Evolutionary conservation across 2,888 invertebrate genomes (phyloP).

Genomic region (Volucella inanis): DNA sequence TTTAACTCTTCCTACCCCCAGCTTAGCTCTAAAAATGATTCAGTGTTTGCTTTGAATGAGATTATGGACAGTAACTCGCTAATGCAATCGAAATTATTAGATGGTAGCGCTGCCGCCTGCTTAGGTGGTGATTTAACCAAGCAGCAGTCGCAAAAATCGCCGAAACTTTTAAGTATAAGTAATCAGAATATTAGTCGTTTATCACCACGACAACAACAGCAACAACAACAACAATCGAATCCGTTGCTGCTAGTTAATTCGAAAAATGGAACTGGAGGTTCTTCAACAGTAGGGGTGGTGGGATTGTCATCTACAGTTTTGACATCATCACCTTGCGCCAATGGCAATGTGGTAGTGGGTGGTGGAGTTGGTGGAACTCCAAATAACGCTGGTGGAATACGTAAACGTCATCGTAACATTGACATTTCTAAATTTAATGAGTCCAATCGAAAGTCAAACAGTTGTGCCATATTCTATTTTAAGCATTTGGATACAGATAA

Average conservation of each 20-base stretch:
- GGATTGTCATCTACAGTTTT: conserved; percentile 52
- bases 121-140: conserved; percentile 49
- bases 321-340: conserved; percentile 71
- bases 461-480: conserved; percentile 93
- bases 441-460: conserved; percentile 91
- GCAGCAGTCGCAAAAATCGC: conserved; percentile 59
- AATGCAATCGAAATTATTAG: conserved; percentile 69
- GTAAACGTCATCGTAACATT: conserved; percentile 83
- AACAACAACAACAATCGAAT: conserved; percentile 54
- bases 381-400: conserved; percentile 76
- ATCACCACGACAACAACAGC: conserved; percentile 73
- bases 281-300: conserved; percentile 20
- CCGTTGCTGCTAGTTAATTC: conserved; percentile 71
- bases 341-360: conserved; percentile 55
- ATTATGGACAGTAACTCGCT: conserved; percentile 75
- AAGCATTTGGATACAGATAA: conserved; percentile 94
- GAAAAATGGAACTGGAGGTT: conserved; percentile 37
- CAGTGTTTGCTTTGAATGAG: conserved; percentile 74
- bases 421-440: conserved; percentile 87
- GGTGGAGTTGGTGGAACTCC: conserved; percentile 58
- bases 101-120: conserved; percentile 42
- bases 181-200: conserved; percentile 75
- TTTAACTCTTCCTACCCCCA: conserved; percentile 57
- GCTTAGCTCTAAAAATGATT: conserved; percentile 60
- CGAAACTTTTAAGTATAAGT: conserved; percentile 57